These are phyloP conservation scores for Trichechus manatus DNA, from an alignment of 2,113 vertebrate genomes.

Conservation along the genomic window DNA sequence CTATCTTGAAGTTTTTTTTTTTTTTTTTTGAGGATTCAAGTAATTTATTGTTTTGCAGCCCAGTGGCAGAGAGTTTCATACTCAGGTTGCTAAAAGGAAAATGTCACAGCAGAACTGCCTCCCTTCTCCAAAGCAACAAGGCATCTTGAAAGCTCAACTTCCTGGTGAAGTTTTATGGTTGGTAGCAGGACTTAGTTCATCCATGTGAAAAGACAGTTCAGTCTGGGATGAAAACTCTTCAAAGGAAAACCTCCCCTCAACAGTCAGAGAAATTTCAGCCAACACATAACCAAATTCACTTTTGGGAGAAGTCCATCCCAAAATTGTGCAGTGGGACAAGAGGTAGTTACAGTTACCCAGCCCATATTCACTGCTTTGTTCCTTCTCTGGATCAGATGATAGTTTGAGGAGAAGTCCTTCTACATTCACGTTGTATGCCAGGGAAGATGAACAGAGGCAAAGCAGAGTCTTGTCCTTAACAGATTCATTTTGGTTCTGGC, in stretches of 20 bases:
- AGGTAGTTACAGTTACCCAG: slow-evolving; percentile 56
- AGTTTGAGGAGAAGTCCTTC: slow-evolving; percentile 58
- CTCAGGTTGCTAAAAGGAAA: slow-evolving; percentile 80
- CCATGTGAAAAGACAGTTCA: slow-evolving; percentile 57
- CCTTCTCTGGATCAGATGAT: slow-evolving; percentile 45
- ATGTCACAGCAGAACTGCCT: slow-evolving; percentile 50
- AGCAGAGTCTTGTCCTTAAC: slow-evolving; percentile 6
- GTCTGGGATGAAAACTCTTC: slow-evolving; percentile 65
- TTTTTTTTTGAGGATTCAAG: slow-evolving; percentile 72
- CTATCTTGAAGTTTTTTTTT: too few relatives aligned
- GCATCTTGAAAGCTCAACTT: slow-evolving; percentile 81
- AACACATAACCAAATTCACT: slow-evolving; percentile 55
- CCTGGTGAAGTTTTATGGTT: slow-evolving; percentile 67
- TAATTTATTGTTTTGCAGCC: slow-evolving; percentile 82
- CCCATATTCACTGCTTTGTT: slow-evolving; percentile 53
- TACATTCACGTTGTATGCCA: slow-evolving; percentile 55
- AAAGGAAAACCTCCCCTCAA: slow-evolving; percentile 59
- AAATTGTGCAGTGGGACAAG: slow-evolving; percentile 56
- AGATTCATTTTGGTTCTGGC: slow-evolving; percentile 61
- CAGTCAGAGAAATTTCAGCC: slow-evolving; percentile 61
- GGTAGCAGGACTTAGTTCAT: slow-evolving; percentile 62
- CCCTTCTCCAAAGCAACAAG: slow-evolving; percentile 84
- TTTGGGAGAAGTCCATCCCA: slow-evolving; percentile 56
- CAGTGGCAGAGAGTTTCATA: slow-evolving; percentile 71
- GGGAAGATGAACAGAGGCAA: slow-evolving; percentile 60